Percentiles rank a stretch among this genome's conserved stretches.
phyloP scores from a whole-genome alignment of 2,113 vertebrate genomes.

The Phalacrocorax pelagicus region DNA sequence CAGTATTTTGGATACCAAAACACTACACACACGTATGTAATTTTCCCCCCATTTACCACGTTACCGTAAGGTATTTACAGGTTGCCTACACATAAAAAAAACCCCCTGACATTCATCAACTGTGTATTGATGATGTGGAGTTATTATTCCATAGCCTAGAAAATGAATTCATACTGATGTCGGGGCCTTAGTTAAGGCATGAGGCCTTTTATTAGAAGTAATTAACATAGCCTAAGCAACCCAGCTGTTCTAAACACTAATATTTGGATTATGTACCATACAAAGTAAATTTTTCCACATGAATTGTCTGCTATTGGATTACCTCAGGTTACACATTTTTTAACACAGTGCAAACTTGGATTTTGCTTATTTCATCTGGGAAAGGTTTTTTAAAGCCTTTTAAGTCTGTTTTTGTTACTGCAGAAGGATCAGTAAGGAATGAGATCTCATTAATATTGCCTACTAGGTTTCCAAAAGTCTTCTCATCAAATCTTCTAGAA shows the following conservation, averaged over 20 bases:
- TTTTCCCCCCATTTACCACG: neutral
- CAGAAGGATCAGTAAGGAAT: neutral
- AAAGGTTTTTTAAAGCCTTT: neutral
- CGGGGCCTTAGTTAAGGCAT: neutral
- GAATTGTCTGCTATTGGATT: neutral
- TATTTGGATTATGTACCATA: neutral
- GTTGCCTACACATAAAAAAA: neutral
- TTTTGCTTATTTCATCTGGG: neutral
- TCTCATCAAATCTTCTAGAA: neutral
- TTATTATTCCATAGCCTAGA: neutral
- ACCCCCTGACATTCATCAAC: neutral
- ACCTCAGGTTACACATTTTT: neutral
- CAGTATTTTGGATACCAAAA: neutral
- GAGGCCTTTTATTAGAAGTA: neutral
- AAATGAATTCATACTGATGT: neutral
- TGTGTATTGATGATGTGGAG: neutral
- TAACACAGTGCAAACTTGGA: neutral
- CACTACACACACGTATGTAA: fast-evolving
- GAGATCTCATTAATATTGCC: neutral
- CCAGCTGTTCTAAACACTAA: neutral
- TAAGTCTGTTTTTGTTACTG: neutral
- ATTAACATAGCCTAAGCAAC: neutral
- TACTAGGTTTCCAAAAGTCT: neutral
- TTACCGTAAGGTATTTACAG: neutral
- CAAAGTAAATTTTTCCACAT: neutral